These are phyloP conservation scores for Columba janthina DNA, from an alignment of 2,113 vertebrate species.

Conservation along the genomic window DNA sequence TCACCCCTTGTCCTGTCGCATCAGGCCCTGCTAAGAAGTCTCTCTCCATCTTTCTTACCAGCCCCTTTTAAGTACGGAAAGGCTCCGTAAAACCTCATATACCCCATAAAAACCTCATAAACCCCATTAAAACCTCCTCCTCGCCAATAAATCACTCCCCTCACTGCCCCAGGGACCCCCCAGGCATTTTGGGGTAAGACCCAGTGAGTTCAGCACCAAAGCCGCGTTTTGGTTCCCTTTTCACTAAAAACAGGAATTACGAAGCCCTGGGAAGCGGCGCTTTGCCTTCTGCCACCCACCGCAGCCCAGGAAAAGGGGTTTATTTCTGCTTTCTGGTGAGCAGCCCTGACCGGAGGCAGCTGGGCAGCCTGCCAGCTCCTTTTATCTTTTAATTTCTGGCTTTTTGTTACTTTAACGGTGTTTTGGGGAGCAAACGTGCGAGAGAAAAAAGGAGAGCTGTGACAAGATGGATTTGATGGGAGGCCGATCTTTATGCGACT, in stretches of 20 bases:
- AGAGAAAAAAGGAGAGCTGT: background rate
- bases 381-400: background rate
- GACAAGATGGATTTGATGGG: background rate
- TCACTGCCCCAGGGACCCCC: no score
- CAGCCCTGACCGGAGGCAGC: background rate
- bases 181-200: background rate
- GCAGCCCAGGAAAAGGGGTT: background rate
- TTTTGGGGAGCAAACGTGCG: background rate
- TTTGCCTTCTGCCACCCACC: background rate
- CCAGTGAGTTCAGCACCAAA: background rate
- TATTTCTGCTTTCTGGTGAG: background rate
- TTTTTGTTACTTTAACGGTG: background rate
- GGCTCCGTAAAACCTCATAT: no score
- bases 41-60: no score
- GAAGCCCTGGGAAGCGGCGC: rapidly evolving
- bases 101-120: no score
- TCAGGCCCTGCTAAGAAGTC: no score
- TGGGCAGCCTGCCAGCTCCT: background rate
- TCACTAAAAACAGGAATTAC: rapidly evolving
- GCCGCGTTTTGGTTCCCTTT: background rate
- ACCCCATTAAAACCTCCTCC: no score
- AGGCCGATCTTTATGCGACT: background rate
- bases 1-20: no score
- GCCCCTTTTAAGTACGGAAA: no score
- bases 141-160: no score